Base-by-base conservation (phyloP, 2,888 invertebrate genomes). In the Malachius bipustulatus region DNA sequence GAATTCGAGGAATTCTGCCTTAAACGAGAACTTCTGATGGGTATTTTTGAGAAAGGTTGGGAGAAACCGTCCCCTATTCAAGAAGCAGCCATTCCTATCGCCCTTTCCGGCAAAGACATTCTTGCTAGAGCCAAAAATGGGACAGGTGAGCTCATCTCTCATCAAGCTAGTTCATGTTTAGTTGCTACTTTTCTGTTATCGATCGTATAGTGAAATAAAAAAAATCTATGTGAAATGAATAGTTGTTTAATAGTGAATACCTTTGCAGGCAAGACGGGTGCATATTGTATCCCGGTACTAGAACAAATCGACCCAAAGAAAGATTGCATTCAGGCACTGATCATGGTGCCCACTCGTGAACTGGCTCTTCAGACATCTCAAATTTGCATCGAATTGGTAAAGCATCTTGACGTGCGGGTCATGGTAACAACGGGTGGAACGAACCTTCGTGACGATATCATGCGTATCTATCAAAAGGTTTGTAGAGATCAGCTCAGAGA, bases 401-500 rank as follows among this genome's bases (percentile, higher is more conserved):
- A 97, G 67, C 96, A 98, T 66, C 77, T 96, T 70, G 83, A 89
- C 60, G 81, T 93, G 56, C 87, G 94, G 64, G 90, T 96, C 48
- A 98, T 98, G 98, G 98, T 98, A 45, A 97, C 97, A 53, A 98
- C 98, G 49, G 98, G 98, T 60, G 98, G 98, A 54, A 98, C 97
- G 51, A 85, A 85, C 67, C 72, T 89, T 56, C 83, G 94, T 61
- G 97, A 98, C 67, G 98, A 98, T 67, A 98, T 98, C 63, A 90
- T 98, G 85, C 83, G 97, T 67, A 88, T 98, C 63, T 94, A 94
- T 70, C 93, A 97, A 66, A 91, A 93, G 75, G 10, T 6, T 9
- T 10, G 11, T n/a, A 28, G 6, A n/a, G 8, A 24, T 24, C 24
- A 24, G 6, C 8, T 24, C 9, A 24, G 6, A n/a, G n/a, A n/a